Evolutionary conservation across 2,797 vertebrate species (phyloP).

Genomic region (Potorous gilbertii): DNA sequence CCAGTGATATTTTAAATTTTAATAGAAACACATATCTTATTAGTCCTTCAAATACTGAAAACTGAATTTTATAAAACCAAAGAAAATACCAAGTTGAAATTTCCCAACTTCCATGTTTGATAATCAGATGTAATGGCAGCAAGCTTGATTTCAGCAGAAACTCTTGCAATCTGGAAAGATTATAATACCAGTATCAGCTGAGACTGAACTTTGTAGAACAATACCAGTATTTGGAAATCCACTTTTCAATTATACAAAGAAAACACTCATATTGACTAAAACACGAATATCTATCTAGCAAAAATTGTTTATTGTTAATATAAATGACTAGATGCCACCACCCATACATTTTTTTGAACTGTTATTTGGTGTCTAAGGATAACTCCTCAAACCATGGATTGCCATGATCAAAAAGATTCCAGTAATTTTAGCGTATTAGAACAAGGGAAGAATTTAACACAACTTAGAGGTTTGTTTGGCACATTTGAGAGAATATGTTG

Average conservation of each 20-base stretch:
- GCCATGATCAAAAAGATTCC: constrained; percentile 30
- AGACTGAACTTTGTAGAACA: not conserved
- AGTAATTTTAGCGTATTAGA: constrained; percentile 11
- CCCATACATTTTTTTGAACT: not conserved
- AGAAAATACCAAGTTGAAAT: not conserved
- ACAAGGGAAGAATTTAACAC: constrained; percentile 33
- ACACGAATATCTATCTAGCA: constrained; percentile 35
- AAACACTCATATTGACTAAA: not conserved
- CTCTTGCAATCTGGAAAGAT: not conserved
- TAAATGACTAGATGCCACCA: not conserved
- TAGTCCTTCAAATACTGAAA: constrained; percentile 33
- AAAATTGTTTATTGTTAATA: not conserved
- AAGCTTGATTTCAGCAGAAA: not conserved
- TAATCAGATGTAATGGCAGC: not conserved
- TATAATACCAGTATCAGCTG: not conserved
- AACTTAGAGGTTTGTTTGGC: constrained; percentile 53
- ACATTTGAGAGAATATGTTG: constrained; percentile 45
- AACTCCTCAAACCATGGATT: constrained; percentile 55
- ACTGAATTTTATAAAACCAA: constrained; percentile 39
- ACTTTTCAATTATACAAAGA: constrained; percentile 5
- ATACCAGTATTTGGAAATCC: constrained; percentile 1
- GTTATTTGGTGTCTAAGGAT: constrained; percentile 48
- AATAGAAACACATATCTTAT: not conserved
- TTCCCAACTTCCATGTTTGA: not conserved
- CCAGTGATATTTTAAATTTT: not conserved